Evolutionary conservation across 1,140 invertebrate genomes (phyloP), one percentile per base, ranked within the genome.

Genomic region (Lepidurus couesii): DNA sequence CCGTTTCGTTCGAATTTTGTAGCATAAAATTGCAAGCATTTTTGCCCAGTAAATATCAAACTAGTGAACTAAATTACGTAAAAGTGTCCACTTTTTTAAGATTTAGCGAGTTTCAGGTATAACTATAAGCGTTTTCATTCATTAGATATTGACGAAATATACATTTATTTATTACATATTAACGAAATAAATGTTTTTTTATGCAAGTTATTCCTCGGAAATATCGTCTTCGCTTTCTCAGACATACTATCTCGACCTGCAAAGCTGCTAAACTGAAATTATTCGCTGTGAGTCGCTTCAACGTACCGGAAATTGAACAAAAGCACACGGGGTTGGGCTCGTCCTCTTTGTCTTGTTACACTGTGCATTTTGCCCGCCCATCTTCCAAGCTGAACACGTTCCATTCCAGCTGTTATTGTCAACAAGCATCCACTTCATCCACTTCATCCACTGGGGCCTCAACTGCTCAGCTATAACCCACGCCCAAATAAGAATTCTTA

Each of bases 241-340:
- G 21, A 65, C 2, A 21, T 65, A 1, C 53, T n/a, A 34, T 34
- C 34, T 34, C 34, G 34, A 34, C 34, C 34, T 34, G 2, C 3
- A 34, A 34, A 34, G 34, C 34, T 34, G 34, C 34, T 34, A 65
- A 65, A 65, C 53, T 4, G 53, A 65, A 65, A n/a, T 65, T 65
- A 65, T 65, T 21, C 53, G 53, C 53, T 65, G 21, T 65, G 21
- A 21, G 16, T 65, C 53, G 53, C 53, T 65, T 65, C 53, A 65
- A 65, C 53, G 53, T 65, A 65, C 53, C 53, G 53, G 53, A 65
- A 65, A 65, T 21, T 21, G 53, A 65, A 65, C 53, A 65, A 65
- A 65, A 65, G 53, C 53, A 7, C 9, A 16, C 53, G 53, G 53
- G 53, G 53, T 65, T 65, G 53, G 53, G 53, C n/a, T 65, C 53